phyloP scores from a whole-genome alignment of 2,113 vertebrate genomes.

The Excalfactoria chinensis region DNA sequence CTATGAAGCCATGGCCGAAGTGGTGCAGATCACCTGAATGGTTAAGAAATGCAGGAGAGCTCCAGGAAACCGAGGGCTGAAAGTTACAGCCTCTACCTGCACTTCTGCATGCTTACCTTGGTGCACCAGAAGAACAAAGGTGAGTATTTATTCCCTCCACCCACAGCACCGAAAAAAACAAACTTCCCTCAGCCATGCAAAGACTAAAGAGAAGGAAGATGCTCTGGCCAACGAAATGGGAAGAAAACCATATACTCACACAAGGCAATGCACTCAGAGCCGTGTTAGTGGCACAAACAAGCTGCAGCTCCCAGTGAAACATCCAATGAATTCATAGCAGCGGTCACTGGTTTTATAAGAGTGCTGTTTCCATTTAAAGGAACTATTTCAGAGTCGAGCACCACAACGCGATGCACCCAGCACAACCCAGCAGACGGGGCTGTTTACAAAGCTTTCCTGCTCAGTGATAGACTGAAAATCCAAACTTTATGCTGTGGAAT shows the following conservation, averaged over 20 bases:
- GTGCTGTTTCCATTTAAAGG: neutral
- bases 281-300: neutral
- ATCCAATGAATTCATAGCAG: rapidly evolving
- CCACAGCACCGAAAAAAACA: neutral
- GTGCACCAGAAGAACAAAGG: neutral
- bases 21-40: neutral
- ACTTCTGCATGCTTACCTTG: neutral
- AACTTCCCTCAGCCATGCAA: neutral
- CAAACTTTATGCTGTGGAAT: conserved; percentile 46
- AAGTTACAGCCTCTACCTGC: neutral
- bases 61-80: neutral
- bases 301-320: neutral
- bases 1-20: neutral
- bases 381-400: neutral
- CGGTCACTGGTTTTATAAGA: neutral
- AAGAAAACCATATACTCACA: neutral
- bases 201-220: neutral
- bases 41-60: neutral
- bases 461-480: conserved; percentile 4
- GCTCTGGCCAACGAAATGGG: neutral
- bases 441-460: conserved; percentile 41
- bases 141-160: neutral
- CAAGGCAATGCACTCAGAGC: neutral
- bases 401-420: neutral
- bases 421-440: conserved; percentile 5